Percentiles rank a stretch among this genome's conserved stretches.
Evolutionary conservation across 1,140 invertebrate species (phyloP).

Genomic region (Campoletis sonorensis): DNA sequence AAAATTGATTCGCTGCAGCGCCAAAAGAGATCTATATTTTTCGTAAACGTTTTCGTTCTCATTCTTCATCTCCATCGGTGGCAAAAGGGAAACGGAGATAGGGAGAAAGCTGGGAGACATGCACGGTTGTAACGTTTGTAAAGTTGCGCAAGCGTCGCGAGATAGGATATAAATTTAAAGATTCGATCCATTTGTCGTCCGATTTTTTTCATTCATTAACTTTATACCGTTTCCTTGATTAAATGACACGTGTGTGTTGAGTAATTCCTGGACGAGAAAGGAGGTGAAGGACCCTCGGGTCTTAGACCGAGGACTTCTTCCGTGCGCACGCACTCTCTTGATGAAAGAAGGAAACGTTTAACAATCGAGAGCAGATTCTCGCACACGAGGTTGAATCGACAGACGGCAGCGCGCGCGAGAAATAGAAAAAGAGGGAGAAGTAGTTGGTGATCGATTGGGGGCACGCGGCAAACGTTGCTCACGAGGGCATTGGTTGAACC

Average conservation of each 20-base stretch:
- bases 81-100: no score
- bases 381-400: slow-evolving; percentile 30
- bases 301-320: neutral
- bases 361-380: slow-evolving; percentile 40
- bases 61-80: no score
- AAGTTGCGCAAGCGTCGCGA: no score
- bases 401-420: neutral
- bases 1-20: no score
- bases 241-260: neutral
- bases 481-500: neutral
- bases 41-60: no score
- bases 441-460: slow-evolving; percentile 34
- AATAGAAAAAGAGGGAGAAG: neutral
- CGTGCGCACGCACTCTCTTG: neutral
- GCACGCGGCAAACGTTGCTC: slow-evolving; percentile 4
- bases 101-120: no score
- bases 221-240: neutral
- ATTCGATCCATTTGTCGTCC: neutral
- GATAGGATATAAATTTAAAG: no score
- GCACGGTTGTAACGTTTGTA: no score
- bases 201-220: neutral
- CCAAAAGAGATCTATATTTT: no score
- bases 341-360: slow-evolving; percentile 14
- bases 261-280: neutral
- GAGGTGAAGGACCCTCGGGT: slow-evolving; percentile 38